Percentiles rank a stretch among this genome's conserved stretches.
Evolutionary conservation across 2,113 vertebrate genomes (phyloP).

Genomic region (Rhombomys opimus): DNA sequence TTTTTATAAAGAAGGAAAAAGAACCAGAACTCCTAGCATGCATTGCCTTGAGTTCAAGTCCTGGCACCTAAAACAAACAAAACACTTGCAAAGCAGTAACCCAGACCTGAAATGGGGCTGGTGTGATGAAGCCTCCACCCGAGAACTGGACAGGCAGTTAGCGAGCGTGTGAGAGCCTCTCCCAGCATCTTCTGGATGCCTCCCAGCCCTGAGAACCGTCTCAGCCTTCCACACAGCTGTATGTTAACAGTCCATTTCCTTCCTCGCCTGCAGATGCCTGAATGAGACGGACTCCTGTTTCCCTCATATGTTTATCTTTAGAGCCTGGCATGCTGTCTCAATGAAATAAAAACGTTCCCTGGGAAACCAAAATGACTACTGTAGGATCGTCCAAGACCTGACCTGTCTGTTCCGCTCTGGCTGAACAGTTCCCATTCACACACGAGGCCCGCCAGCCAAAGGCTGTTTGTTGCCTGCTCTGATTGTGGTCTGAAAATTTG

Average conservation of each 20-base stretch:
- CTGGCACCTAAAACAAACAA: neutral
- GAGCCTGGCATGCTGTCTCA: neutral
- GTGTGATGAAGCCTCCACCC: neutral
- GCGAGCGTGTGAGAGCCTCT: neutral
- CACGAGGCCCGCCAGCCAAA: neutral
- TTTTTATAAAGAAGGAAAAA: neutral
- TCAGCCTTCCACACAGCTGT: neutral
- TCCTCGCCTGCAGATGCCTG: neutral
- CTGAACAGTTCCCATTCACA: fast-evolving
- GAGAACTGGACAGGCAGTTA: neutral
- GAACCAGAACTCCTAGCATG: neutral
- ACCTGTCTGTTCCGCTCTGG: neutral
- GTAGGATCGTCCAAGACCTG: neutral
- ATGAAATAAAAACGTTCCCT: neutral
- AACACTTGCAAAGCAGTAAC: neutral
- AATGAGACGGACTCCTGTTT: neutral
- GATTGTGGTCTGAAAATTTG: neutral
- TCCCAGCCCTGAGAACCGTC: neutral
- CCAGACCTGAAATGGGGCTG: neutral
- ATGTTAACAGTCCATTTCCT: neutral
- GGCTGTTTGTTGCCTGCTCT: neutral
- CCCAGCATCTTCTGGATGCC: neutral
- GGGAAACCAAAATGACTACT: neutral
- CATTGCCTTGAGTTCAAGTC: neutral
- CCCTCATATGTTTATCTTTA: neutral